Evolutionary conservation across 2,797 vertebrate species (phyloP).

Genomic region (Oreortyx pictus): DNA sequence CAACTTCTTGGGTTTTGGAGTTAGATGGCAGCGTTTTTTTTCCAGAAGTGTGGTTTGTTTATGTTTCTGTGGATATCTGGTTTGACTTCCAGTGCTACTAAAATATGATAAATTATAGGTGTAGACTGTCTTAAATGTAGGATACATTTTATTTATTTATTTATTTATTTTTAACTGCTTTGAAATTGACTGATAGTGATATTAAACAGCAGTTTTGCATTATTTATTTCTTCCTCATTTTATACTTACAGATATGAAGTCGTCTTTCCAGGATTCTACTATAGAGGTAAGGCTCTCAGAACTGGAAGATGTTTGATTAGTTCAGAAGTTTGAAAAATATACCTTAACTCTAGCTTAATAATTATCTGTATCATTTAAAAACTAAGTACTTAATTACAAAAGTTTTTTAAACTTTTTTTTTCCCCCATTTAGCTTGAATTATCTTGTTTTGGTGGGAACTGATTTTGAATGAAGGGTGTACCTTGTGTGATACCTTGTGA

Average conservation of each 20-base stretch:
- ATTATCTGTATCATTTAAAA: background rate
- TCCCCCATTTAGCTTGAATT: background rate
- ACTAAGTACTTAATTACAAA: background rate
- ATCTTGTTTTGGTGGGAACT: background rate
- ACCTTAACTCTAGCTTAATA: background rate
- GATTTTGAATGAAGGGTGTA: background rate
- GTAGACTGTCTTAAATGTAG: background rate
- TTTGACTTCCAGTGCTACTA: background rate
- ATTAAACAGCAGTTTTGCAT: background rate
- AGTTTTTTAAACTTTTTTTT: background rate
- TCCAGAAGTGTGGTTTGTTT: background rate
- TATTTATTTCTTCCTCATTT: constrained; percentile 44
- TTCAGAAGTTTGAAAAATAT: background rate
- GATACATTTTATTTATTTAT: background rate
- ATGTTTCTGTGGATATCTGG: background rate
- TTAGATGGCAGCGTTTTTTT: background rate
- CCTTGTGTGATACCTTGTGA: background rate
- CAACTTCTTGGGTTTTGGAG: background rate
- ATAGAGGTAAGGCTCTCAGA: constrained; percentile 51
- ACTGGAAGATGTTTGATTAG: background rate
- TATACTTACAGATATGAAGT: constrained; percentile 64
- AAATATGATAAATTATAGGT: background rate
- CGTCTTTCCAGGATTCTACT: constrained; percentile 61
- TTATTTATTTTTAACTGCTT: background rate
- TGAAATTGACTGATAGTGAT: constrained; percentile 4